These are phyloP conservation scores for Procambarus virginalis DNA, from an alignment of 1,140 invertebrate species.

Conservation along the genomic window DNA sequence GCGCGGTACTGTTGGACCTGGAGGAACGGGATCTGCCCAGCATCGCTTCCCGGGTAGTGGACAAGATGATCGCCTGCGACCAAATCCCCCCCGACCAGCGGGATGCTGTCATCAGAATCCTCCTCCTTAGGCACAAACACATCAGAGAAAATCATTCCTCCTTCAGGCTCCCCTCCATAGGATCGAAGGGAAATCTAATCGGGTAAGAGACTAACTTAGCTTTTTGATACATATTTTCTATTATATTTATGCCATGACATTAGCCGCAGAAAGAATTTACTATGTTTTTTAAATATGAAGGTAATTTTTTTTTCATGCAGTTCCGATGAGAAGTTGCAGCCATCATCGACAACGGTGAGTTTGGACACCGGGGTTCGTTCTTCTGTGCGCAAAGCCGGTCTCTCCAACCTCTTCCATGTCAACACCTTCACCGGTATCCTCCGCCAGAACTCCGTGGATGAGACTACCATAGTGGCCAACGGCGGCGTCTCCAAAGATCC, in stretches of 20 bases:
- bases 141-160: constrained; percentile 85
- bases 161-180: constrained; percentile 83
- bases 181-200: constrained; percentile 70
- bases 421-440: constrained; percentile 60
- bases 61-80: constrained; percentile 90
- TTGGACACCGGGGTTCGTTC: constrained; percentile 44
- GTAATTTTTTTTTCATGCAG: constrained; percentile 7
- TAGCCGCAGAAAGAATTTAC: too few relatives aligned
- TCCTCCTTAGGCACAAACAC: constrained; percentile 88
- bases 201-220: constrained; percentile 10
- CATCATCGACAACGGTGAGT: constrained; percentile 41
- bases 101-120: constrained; percentile 86
- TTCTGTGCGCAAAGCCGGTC: constrained; percentile 53
- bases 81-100: constrained; percentile 88
- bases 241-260: not conserved
- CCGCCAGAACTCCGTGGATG: constrained; percentile 55
- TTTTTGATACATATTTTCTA: too few relatives aligned
- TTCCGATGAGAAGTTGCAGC: constrained; percentile 47
- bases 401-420: constrained; percentile 59
- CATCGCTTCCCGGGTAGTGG: constrained; percentile 88
- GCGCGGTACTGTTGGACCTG: constrained; percentile 89
- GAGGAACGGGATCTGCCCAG: constrained; percentile 91
- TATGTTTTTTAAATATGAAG: too few relatives aligned
- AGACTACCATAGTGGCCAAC: constrained; percentile 41
- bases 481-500: constrained; percentile 58